phyloP scores from a whole-genome alignment of 2,113 vertebrate genomes.

The Tachycineta bicolor region DNA sequence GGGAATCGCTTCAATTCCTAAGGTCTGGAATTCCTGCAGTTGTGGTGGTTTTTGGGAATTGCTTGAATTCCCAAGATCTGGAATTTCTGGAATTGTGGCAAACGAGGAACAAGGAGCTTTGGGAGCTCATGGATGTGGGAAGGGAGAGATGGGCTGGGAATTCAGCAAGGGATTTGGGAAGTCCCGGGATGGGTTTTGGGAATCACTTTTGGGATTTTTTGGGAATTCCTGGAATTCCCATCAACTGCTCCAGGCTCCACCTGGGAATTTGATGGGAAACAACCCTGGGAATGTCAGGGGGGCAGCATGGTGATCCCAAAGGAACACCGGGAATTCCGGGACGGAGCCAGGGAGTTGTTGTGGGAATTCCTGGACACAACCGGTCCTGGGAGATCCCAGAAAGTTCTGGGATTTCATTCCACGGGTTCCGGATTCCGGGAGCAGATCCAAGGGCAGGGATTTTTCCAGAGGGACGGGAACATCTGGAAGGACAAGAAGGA shows the following conservation, averaged over 20 bases:
- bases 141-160: background rate
- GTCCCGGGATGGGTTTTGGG: background rate
- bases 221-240: background rate
- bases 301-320: background rate
- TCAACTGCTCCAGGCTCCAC: background rate
- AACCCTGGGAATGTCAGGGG: background rate
- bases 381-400: background rate
- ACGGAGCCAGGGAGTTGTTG: background rate
- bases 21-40: too few relatives aligned
- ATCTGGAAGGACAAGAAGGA: background rate
- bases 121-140: background rate
- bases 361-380: background rate
- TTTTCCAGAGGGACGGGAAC: background rate
- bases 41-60: too few relatives aligned
- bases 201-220: background rate
- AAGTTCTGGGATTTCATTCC: background rate
- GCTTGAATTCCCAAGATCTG: too few relatives aligned
- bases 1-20: too few relatives aligned
- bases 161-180: background rate
- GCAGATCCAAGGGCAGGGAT: background rate
- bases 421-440: background rate
- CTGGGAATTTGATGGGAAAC: background rate
- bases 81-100: background rate
- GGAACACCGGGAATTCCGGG: rapidly evolving
- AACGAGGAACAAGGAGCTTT: background rate